Conservation (phyloP, 1,140 invertebrate species). For the Orius insidiosus region DNA sequence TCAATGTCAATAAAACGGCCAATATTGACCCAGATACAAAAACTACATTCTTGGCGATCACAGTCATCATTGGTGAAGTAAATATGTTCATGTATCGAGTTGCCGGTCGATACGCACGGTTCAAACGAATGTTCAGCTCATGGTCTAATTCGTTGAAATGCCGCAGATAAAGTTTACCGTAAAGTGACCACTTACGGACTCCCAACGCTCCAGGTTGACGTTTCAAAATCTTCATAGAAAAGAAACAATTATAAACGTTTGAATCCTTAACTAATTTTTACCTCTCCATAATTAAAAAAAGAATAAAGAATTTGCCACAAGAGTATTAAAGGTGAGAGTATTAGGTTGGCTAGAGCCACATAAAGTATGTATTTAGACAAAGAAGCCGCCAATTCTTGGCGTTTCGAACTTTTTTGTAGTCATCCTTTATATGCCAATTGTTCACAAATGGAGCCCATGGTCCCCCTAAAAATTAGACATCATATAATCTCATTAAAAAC, state of each 20-base stretch:
- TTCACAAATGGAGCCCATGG: slow-evolving; percentile 92
- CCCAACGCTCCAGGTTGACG: slow-evolving; percentile 80
- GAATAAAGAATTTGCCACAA: slow-evolving; percentile 88
- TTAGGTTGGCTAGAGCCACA: slow-evolving; percentile 66
- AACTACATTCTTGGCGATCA: slow-evolving; percentile 59
- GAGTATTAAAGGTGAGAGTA: slow-evolving; percentile 76
- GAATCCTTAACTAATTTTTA: slow-evolving; percentile 24
- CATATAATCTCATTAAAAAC: no score
- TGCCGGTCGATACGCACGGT: slow-evolving; percentile 79
- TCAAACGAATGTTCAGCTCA: slow-evolving; percentile 78
- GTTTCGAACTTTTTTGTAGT: slow-evolving; percentile 73
- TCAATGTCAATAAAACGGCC: slow-evolving; percentile 62
- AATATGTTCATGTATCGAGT: slow-evolving; percentile 85
- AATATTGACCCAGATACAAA: slow-evolving; percentile 75
- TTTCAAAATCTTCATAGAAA: slow-evolving; percentile 49
- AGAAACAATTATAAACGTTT: slow-evolving; percentile 11
- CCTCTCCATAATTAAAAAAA: slow-evolving; percentile 88
- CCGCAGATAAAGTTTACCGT: slow-evolving; percentile 70
- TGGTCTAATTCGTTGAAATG: slow-evolving; percentile 99
- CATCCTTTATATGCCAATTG: slow-evolving; percentile 85
- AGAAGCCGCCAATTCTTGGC: slow-evolving; percentile 58
- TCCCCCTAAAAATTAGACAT: slow-evolving; percentile 34
- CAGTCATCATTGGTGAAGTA: slow-evolving; percentile 52
- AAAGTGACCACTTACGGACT: slow-evolving; percentile 76
- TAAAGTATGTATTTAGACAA: slow-evolving; percentile 62